Percentiles rank a stretch among this genome's conserved stretches.
Evolutionary conservation across 2,888 invertebrate genomes (phyloP).

Genomic region (Cyclophora punctaria): DNA sequence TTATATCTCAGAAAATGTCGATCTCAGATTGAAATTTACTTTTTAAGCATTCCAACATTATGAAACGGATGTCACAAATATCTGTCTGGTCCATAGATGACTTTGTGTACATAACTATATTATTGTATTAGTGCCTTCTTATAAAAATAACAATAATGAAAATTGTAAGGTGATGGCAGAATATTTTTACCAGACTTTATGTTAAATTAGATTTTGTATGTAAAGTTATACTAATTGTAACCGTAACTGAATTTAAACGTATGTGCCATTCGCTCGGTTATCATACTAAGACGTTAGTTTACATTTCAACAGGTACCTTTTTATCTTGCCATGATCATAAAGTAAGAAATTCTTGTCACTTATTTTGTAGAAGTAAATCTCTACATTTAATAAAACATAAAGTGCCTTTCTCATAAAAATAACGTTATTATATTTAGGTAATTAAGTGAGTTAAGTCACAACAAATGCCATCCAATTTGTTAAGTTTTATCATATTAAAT

Average conservation of each 20-base stretch:
- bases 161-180: slow-evolving; percentile 53
- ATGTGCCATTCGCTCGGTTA: slow-evolving; percentile 73
- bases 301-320: slow-evolving; percentile 73
- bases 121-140: slow-evolving; percentile 48
- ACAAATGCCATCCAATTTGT: slow-evolving; percentile 76
- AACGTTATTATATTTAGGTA: slow-evolving; percentile 55
- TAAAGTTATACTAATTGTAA: slow-evolving; percentile 4
- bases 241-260: slow-evolving; percentile 34
- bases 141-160: slow-evolving; percentile 37
- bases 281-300: slow-evolving; percentile 63
- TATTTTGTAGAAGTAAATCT: slow-evolving; percentile 43
- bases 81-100: slow-evolving; percentile 39
- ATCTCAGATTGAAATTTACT: slow-evolving; percentile 74
- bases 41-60: slow-evolving; percentile 63
- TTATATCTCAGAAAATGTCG: slow-evolving; percentile 65
- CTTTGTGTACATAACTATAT: slow-evolving; percentile 59
- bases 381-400: slow-evolving; percentile 57
- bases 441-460: slow-evolving; percentile 73
- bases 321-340: slow-evolving; percentile 74
- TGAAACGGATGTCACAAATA: slow-evolving; percentile 58
- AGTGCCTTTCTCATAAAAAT: slow-evolving; percentile 70
- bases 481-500: slow-evolving; percentile 56
- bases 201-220: background rate
- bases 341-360: slow-evolving; percentile 72
- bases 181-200: slow-evolving; percentile 5